These are phyloP conservation scores for Sipha flava DNA, from an alignment of 1,140 invertebrate genomes.

Conservation along the genomic window DNA sequence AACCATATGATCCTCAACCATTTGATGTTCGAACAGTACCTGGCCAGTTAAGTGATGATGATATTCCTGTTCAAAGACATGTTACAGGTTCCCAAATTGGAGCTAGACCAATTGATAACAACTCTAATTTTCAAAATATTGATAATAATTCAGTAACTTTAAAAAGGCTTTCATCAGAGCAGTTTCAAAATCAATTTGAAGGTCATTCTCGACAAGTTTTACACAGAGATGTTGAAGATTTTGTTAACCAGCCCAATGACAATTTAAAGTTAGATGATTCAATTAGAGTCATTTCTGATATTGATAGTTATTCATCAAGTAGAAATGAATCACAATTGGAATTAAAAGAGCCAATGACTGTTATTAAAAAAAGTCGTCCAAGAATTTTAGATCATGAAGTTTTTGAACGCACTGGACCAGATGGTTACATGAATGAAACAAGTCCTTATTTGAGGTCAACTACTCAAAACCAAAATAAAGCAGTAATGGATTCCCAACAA, in stretches of 20 bases:
- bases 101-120: not conserved
- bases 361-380: not conserved
- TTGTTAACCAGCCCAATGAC: conserved; percentile 2
- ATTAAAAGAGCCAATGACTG: conserved; percentile 2
- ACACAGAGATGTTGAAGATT: conserved; percentile 23
- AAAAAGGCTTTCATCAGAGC: not conserved
- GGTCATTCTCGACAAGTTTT: conserved; percentile 14
- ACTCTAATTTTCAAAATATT: not conserved
- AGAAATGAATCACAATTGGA: conserved; percentile 9
- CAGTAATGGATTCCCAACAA: conserved; percentile 40
- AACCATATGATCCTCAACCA: conserved; percentile 46
- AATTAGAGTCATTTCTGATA: not conserved
- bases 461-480: conserved; percentile 45
- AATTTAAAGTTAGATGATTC: not conserved
- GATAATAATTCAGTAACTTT: not conserved
- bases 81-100: conserved; percentile 33
- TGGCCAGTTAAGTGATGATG: conserved; percentile 52
- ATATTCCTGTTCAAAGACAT: conserved; percentile 39
- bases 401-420: conserved; percentile 31
- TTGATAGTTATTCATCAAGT: not conserved
- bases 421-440: conserved; percentile 31
- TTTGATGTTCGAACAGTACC: conserved; percentile 55
- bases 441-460: conserved; percentile 44
- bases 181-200: conserved; percentile 5
- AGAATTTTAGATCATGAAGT: not conserved